Evolutionary conservation across 2,888 invertebrate species (phyloP).

Genomic region (Stenoptilia bipunctidactyla): DNA sequence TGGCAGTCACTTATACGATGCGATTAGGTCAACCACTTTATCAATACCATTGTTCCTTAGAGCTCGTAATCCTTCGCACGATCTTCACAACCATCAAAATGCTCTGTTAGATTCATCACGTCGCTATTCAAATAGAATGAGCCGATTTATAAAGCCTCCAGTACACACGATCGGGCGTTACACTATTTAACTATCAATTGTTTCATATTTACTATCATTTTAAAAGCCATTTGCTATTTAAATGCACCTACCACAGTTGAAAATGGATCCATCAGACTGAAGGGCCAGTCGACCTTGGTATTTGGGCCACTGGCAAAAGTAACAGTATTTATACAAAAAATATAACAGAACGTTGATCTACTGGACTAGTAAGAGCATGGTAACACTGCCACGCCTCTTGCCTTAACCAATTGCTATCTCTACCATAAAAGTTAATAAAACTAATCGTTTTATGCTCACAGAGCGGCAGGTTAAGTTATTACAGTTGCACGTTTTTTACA

Average conservation of each 20-base stretch:
- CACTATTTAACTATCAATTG: background rate
- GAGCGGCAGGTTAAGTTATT: no score
- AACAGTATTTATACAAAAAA: conserved; percentile 50
- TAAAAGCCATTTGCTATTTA: background rate
- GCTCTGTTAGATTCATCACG: no score
- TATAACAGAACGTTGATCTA: conserved; percentile 60
- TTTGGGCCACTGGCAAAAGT: conserved; percentile 48
- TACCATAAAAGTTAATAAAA: no score
- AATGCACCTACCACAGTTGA: background rate
- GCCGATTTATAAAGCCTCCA: background rate
- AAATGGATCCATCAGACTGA: conserved; percentile 20
- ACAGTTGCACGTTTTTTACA: no score
- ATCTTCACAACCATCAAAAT: background rate
- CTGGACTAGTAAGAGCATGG: conserved; percentile 52
- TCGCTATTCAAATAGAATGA: no score
- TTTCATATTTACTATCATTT: background rate
- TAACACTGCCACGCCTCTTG: conserved; percentile 35
- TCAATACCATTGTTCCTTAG: conserved; percentile 23
- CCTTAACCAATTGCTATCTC: conserved; percentile 18
- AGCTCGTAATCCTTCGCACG: background rate
- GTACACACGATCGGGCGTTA: background rate
- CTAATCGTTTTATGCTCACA: no score
- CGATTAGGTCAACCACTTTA: conserved; percentile 35
- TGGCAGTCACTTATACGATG: conserved; percentile 43
- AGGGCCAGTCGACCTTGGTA: conserved; percentile 40